Conservation (phyloP, 2,888 invertebrate species). For the Platerodrilus igneus region DNA sequence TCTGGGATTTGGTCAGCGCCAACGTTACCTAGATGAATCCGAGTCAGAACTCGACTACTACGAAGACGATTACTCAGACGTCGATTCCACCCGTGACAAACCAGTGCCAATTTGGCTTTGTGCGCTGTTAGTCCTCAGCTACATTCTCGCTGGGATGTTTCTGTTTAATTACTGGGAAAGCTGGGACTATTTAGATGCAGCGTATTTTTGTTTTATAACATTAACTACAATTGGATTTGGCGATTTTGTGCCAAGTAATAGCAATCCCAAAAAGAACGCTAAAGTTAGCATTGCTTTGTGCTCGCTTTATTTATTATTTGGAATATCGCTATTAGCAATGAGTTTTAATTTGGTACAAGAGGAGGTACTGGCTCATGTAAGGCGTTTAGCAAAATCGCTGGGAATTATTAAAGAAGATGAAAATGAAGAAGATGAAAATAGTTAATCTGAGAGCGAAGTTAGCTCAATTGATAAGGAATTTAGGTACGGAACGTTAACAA, state of each 20-base stretch:
- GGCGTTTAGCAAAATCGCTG: slow-evolving; percentile 76
- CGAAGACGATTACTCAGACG: slow-evolving; percentile 38
- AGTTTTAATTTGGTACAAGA: slow-evolving; percentile 95
- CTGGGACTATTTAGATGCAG: slow-evolving; percentile 83
- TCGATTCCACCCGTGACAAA: slow-evolving; percentile 51
- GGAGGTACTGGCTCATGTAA: slow-evolving; percentile 85
- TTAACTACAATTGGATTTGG: slow-evolving; percentile 91
- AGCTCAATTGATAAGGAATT: no score
- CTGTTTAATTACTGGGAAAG: slow-evolving; percentile 81
- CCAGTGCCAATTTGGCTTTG: slow-evolving; percentile 89
- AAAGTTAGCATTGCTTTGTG: slow-evolving; percentile 75
- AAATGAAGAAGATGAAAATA: slow-evolving; percentile 58
- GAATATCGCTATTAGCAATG: slow-evolving; percentile 92
- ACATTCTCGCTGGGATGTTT: slow-evolving; percentile 84
- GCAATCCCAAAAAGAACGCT: slow-evolving; percentile 50
- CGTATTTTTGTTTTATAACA: slow-evolving; percentile 92
- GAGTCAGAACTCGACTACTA: slow-evolving; percentile 57
- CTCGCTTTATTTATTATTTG: slow-evolving; percentile 88
- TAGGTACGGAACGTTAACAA: no score
- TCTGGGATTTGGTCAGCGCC: slow-evolving; percentile 61
- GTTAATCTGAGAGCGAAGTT: background rate
- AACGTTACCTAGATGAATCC: slow-evolving; percentile 56
- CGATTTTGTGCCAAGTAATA: slow-evolving; percentile 84
- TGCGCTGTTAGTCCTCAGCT: slow-evolving; percentile 81
- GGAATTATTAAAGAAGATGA: slow-evolving; percentile 80